phyloP scores from a whole-genome alignment of 2,888 invertebrate genomes.

The Isoperla grammatica region DNA sequence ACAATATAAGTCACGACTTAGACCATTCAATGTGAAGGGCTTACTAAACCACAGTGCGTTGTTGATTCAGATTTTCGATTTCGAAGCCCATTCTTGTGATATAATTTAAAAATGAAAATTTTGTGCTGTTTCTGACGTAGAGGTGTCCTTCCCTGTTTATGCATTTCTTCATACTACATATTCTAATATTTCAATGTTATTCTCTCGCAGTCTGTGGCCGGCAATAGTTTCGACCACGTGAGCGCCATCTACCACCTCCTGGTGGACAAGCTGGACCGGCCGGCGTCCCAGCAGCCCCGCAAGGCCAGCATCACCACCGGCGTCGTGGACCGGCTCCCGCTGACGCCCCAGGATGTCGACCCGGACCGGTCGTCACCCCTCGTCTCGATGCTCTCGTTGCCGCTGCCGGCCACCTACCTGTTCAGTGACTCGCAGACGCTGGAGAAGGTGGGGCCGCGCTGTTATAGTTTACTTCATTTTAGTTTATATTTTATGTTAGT shows the following conservation, averaged over 20 bases:
- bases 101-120: too few relatives aligned
- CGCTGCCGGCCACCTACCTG: slow-evolving; percentile 49
- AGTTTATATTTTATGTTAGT: not conserved
- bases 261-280: slow-evolving; percentile 66
- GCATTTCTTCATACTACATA: too few relatives aligned
- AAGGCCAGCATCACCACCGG: slow-evolving; percentile 34
- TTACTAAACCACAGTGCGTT: too few relatives aligned
- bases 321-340: slow-evolving; percentile 53
- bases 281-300: slow-evolving; percentile 30
- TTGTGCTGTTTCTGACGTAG: too few relatives aligned
- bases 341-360: slow-evolving; percentile 25
- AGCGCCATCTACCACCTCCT: slow-evolving; percentile 91
- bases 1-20: too few relatives aligned
- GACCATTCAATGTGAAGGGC: too few relatives aligned
- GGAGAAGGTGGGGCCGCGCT: slow-evolving; percentile 49
- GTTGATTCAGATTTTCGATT: too few relatives aligned
- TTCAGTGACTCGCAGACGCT: slow-evolving; percentile 52
- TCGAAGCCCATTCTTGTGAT: too few relatives aligned
- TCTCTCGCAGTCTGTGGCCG: slow-evolving; percentile 64
- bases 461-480: too few relatives aligned
- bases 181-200: slow-evolving; percentile 20
- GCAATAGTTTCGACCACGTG: slow-evolving; percentile 84
- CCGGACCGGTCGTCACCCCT: slow-evolving; percentile 46
- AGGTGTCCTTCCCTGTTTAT: too few relatives aligned
- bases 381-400: slow-evolving; percentile 50